Conservation (phyloP, 2,888 invertebrate species). For the Schizotus pectinicornis region DNA sequence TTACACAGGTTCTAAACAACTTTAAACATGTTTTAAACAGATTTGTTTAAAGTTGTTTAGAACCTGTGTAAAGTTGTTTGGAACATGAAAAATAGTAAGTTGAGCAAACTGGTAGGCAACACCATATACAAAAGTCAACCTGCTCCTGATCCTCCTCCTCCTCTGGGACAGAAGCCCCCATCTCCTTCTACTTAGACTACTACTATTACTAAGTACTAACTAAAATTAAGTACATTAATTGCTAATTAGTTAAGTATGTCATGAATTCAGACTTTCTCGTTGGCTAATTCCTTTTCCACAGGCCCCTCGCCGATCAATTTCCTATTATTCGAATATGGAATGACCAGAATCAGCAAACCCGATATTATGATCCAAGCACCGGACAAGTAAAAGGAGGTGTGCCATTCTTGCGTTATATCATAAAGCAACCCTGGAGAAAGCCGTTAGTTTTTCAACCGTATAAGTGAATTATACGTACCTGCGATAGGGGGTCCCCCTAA, state of each 20-base stretch:
- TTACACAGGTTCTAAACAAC: no score
- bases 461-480: slow-evolving; percentile 65
- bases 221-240: background rate
- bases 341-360: slow-evolving; percentile 71
- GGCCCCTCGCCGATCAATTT: slow-evolving; percentile 65
- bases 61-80: background rate
- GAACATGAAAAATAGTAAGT: no score
- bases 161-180: no score
- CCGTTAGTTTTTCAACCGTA: background rate
- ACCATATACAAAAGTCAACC: no score
- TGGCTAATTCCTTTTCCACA: slow-evolving; percentile 60
- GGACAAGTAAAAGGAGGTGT: slow-evolving; percentile 79
- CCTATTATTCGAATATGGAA: slow-evolving; percentile 71
- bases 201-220: slow-evolving; percentile 4
- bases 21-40: no score
- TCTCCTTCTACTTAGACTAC: background rate
- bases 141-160: no score
- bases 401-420: slow-evolving; percentile 75
- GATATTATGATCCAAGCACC: slow-evolving; percentile 83
- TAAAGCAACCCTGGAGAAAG: slow-evolving; percentile 45
- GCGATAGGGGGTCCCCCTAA: slow-evolving; percentile 91
- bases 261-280: slow-evolving; percentile 19
- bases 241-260: background rate
- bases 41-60: no score
- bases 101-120: no score